Evolutionary conservation across 53 echinoderm and acorn worm species (phyloP).

Genomic region (Echinarachnius parma): DNA sequence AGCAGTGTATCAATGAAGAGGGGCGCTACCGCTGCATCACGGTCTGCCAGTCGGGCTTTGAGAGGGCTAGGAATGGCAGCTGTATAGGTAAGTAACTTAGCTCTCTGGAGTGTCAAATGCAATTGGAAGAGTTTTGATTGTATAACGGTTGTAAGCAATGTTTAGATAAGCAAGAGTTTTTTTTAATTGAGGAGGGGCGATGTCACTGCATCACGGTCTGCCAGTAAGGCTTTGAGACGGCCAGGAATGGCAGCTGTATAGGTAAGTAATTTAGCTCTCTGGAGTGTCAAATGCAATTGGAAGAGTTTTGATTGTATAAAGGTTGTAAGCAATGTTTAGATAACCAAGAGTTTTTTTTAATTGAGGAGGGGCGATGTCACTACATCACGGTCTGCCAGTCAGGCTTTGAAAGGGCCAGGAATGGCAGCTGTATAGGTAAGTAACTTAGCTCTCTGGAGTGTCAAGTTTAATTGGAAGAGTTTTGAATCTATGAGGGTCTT

Average conservation of each 20-base stretch:
- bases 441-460: too few species aligned
- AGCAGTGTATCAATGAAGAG: slow-evolving; percentile 56
- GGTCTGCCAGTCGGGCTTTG: slow-evolving; percentile 54
- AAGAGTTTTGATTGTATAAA: too few species aligned
- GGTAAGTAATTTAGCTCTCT: slow-evolving; percentile 73
- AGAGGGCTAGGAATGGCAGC: slow-evolving; percentile 51
- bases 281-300: too few species aligned
- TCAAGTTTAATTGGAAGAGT: too few species aligned
- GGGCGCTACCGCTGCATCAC: slow-evolving; percentile 58
- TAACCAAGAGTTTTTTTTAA: too few species aligned
- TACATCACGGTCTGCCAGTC: slow-evolving; percentile 53
- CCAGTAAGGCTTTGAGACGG: slow-evolving; percentile 45
- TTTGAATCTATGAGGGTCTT: too few species aligned
- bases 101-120: too few species aligned
- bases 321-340: too few species aligned
- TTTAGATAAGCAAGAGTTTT: too few species aligned
- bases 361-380: slow-evolving; percentile 36
- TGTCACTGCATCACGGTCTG: slow-evolving; percentile 59
- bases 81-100: slow-evolving; percentile 76
- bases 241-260: slow-evolving; percentile 64
- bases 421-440: slow-evolving; percentile 79
- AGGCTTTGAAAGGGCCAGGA: slow-evolving; percentile 56
- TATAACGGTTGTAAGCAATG: too few species aligned
- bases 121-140: too few species aligned
- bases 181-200: slow-evolving; percentile 40